Evolutionary conservation across 2,797 vertebrate species (phyloP).

Genomic region (Sebastes melanostomus): DNA sequence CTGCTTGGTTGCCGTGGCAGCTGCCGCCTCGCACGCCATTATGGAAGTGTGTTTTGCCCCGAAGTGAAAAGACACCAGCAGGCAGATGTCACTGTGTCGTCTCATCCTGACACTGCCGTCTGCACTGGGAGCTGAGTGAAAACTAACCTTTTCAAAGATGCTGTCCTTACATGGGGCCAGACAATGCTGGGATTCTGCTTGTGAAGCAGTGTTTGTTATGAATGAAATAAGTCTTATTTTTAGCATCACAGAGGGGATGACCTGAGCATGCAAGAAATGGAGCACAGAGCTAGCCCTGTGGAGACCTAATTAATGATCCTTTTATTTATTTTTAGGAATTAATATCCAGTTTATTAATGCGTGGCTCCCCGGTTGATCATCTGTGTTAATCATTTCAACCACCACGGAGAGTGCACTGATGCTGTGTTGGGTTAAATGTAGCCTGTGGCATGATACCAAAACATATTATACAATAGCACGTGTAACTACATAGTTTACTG

Average conservation of each 20-base stretch:
- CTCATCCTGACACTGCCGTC: conserved; percentile 53
- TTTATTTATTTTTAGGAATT: neutral
- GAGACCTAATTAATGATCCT: conserved; percentile 6
- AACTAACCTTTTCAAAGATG: conserved; percentile 66
- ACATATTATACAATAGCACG: neutral
- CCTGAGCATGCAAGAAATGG: conserved; percentile 6
- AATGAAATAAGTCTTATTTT: neutral
- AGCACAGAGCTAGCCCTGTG: neutral
- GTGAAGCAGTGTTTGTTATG: neutral
- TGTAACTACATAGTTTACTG: neutral
- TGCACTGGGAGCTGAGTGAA: conserved; percentile 40
- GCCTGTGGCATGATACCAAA: neutral
- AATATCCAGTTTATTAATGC: conserved; percentile 15
- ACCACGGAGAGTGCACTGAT: neutral
- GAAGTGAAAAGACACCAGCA: conserved; percentile 68
- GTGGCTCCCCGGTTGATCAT: conserved; percentile 6
- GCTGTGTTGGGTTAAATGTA: conserved; percentile 15
- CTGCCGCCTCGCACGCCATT: conserved; percentile 69
- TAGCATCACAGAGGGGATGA: neutral
- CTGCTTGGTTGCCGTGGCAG: conserved; percentile 68
- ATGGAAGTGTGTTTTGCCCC: conserved; percentile 64
- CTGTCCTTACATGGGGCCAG: neutral
- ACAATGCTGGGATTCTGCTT: neutral
- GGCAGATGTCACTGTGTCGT: conserved; percentile 60
- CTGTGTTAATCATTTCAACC: neutral